These are phyloP conservation scores for Polyommatus iphigenia DNA, from an alignment of 2,888 invertebrate genomes.

Conservation along the genomic window DNA sequence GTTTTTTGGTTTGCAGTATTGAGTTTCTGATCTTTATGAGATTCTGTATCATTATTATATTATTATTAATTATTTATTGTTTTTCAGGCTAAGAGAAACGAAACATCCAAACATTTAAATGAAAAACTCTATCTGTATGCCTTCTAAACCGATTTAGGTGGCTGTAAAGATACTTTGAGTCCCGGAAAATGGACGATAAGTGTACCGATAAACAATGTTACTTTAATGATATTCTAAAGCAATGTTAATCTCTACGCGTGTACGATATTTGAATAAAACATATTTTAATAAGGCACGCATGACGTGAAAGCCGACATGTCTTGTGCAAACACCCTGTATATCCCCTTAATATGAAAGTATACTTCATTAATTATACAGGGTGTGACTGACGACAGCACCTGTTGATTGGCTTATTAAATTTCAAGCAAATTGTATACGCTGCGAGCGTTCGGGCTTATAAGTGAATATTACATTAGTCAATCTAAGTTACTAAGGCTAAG, in stretches of 20 bases:
- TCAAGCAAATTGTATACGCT: slow-evolving; percentile 10
- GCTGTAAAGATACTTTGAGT: no score
- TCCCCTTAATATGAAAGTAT: slow-evolving; percentile 14
- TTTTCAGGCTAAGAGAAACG: no score
- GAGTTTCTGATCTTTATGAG: neutral
- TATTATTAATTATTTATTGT: no score
- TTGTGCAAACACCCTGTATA: slow-evolving; percentile 1
- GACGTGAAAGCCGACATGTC: slow-evolving; percentile 2
- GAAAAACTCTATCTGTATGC: no score
- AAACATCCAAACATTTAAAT: no score
- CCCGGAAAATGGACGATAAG: no score
- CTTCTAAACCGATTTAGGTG: no score
- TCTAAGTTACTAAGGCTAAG: neutral
- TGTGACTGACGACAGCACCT: slow-evolving; percentile 25
- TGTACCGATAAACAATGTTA: no score
- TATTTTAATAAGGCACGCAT: neutral
- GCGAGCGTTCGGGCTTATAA: slow-evolving; percentile 2
- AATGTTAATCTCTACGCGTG: neutral
- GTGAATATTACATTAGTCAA: slow-evolving; percentile 28
- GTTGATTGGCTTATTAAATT: slow-evolving; percentile 28
- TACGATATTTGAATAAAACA: neutral
- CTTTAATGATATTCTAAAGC: no score
- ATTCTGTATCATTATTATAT: no score
- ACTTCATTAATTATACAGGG: slow-evolving; percentile 20
- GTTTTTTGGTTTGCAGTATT: neutral